Percentiles rank a stretch among this genome's conserved stretches.
phyloP scores from a whole-genome alignment of 1,140 invertebrate species.

The Drosophila fuyamai region DNA sequence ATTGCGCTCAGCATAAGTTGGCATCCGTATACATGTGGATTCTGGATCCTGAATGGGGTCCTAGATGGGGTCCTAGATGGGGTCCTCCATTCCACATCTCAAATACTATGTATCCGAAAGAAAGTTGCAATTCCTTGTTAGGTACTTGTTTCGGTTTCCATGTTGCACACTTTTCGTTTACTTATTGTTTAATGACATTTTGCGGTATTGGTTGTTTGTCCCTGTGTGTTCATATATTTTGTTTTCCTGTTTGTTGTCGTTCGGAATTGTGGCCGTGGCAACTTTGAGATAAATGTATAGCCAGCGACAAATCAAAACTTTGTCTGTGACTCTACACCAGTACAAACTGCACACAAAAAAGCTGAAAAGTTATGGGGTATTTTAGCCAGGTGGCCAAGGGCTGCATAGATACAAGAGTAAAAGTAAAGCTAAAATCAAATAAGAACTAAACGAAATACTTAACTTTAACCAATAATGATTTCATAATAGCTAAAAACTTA shows the following conservation, averaged over 20 bases:
- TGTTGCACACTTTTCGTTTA: constrained; percentile 41
- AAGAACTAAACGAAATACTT: too few species aligned
- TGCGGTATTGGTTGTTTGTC: constrained; percentile 21
- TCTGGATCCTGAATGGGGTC: too few species aligned
- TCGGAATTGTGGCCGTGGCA: constrained; percentile 9
- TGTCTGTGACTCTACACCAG: constrained; percentile 1
- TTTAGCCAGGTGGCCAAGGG: constrained; percentile 14
- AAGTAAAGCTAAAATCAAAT: neutral
- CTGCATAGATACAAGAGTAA: neutral
- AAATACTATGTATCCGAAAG: neutral
- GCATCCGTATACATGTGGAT: constrained; percentile 12
- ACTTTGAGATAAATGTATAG: constrained; percentile 38
- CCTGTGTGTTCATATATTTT: constrained; percentile 1
- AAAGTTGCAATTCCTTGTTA: constrained; percentile 51
- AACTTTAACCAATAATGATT: too few species aligned
- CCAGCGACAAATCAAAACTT: constrained; percentile 44
- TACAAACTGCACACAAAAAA: constrained; percentile 5
- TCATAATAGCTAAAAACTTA: too few species aligned
- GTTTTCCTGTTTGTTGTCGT: constrained; percentile 15
- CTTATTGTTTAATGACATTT: constrained; percentile 72
- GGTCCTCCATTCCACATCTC: neutral
- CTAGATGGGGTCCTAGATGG: too few species aligned
- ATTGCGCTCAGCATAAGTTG: constrained; percentile 57
- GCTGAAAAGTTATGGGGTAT: neutral
- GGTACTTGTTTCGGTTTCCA: constrained; percentile 7